Evolutionary conservation across 1,140 invertebrate genomes (phyloP), one percentile per base, ranked within the genome.

Genomic region (Sarcophaga peregrina): DNA sequence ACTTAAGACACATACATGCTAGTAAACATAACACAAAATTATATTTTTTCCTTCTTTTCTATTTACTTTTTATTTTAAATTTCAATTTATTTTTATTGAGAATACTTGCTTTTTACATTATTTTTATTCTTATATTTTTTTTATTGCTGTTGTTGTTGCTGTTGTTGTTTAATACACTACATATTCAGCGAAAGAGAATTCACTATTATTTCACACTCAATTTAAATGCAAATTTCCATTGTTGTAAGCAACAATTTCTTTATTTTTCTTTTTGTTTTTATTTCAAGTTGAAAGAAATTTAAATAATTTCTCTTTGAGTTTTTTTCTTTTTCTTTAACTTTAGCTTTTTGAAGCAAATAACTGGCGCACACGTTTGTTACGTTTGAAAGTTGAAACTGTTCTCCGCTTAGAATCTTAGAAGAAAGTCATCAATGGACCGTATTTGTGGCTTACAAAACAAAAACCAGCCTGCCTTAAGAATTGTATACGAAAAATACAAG

Each of bases 1-100:
- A 82, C 68, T 82, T 82, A 82, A 82, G 81, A 58, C 52, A 82
- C 81, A 68, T 17, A 73, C 68, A n/a, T 82, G 47, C 37, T 37
- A 37, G 25, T 37, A 37, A 37, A 37, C 25, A 37, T n/a, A 37
- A 37, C 25, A n/a, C n/a, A n/a, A n/a, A n/a, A n/a, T n/a, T n/a
- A n/a, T n/a, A 37, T 37, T 37, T 37, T 37, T 37, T 37, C 25
- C 4, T 37, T 37, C 1, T 37, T 37, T 37, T 37, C 25, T 37
- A 4, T 37, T 37, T 37, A 37, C 4, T 37, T 37, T 37, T 37
- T 37, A 37, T 37, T 37, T 37, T 37, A 2, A 37, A 2, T 37
- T 37, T 37, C 4, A 37, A 2, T 37, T 37, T 37, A 37, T 37
- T 37, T 37, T 37, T 37, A 37, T 37, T n/a, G n/a, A n/a, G n/a